Conservation (phyloP, 30 jellyfish, hydroid and myxozoan genomes). For the Clytia hemisphaerica region DNA sequence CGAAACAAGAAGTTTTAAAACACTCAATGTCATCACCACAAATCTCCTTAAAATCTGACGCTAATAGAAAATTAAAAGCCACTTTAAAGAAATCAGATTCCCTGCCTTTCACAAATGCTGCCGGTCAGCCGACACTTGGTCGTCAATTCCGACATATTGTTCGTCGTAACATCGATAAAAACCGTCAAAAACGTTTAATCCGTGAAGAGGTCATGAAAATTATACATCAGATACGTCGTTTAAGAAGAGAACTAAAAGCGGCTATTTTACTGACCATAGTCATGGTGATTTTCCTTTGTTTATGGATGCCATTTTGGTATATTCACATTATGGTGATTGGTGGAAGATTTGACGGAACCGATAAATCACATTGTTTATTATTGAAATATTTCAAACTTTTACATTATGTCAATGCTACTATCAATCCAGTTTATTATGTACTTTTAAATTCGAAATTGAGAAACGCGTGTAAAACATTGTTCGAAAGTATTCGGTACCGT, state of each 20-base stretch:
- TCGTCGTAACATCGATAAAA: background rate
- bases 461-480: slow-evolving; percentile 3
- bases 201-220: slow-evolving; percentile 4
- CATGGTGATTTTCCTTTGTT: slow-evolving; percentile 11
- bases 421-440: slow-evolving; percentile 17
- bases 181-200: background rate
- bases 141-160: too few species aligned
- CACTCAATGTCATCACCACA: too few species aligned
- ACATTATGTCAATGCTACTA: slow-evolving; percentile 12
- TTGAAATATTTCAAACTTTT: slow-evolving; percentile 16
- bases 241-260: slow-evolving; percentile 20
- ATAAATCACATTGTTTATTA: background rate
- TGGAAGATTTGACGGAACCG: slow-evolving; percentile 9
- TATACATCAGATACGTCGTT: slow-evolving; percentile 1
- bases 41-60: too few species aligned
- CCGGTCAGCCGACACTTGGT: too few species aligned
- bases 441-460: slow-evolving; percentile 16
- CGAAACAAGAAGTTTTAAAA: too few species aligned
- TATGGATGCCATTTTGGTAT: slow-evolving; percentile 13
- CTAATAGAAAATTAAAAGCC: too few species aligned
- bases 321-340: background rate
- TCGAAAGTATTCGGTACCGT: too few species aligned
- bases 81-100: too few species aligned
- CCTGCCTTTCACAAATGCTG: too few species aligned
- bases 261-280: background rate